Evolutionary conservation across 2,888 invertebrate genomes (phyloP), one percentile per base, ranked within the genome.

Genomic region (Ophraella communa): DNA sequence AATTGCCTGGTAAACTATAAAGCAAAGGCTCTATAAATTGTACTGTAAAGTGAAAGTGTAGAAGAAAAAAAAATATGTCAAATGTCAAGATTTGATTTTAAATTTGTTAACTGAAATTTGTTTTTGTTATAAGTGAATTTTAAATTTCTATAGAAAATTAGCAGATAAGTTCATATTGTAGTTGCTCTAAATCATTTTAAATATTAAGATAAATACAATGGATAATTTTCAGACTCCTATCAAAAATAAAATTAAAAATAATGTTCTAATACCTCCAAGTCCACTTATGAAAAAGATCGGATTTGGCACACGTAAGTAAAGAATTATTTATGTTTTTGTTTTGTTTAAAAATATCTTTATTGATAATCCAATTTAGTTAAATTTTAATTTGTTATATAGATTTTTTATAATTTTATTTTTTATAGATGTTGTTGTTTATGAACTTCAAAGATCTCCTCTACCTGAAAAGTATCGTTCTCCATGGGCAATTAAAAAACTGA

Each of bases 401-500:
- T 42, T 5, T n/a, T n/a, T n/a, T n/a, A n/a, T n/a, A n/a, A n/a
- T n/a, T n/a, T 54, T 49, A 33, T 44, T 57, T 30, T 30, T 67
- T 68, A 4, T 60, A 91, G 92, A 94, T 59, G 89, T 94, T 11
- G 88, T 87, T 70, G 93, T 94, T 0, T 92, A 91, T 81, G 88
- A 91, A 70, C 78, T 94, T 66, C 85, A 91, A 61, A 84, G 94
- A 67, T 91, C 91, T 0, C 92, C 93, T 0, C 84, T 85, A 71
- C 85, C 86, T 1, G 89, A 91, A 5, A 85, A 87, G 71, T 80
- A 85, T 0, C 85, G 88, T n/a, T 94, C 94, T 0, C 94, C 94
- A 0, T 94, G 94, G 94, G 94, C 94, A 0, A 84, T 95, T 0
- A 95, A 95, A 78, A 90, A 91, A 81, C 78, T 93, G 54, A 80